Evolutionary conservation across 1,140 invertebrate species (phyloP).

Genomic region (Bombus sibiricus): DNA sequence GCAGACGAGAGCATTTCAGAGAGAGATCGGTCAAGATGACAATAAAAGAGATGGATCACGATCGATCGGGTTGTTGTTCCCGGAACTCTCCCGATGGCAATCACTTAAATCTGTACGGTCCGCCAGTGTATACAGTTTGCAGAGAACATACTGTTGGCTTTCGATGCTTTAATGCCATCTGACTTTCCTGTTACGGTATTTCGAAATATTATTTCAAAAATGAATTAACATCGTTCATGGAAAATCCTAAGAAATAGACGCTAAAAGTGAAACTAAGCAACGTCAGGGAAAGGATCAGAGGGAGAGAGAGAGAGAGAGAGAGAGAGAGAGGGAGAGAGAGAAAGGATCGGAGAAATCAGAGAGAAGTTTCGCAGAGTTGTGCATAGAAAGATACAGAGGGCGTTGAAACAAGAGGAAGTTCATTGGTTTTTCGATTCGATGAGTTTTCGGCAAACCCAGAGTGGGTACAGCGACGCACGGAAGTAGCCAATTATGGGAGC

Average conservation of each 20-base stretch:
- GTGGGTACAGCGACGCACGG: constrained; percentile 7
- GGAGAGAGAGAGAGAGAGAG: too few species aligned
- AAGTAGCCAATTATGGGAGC: constrained; percentile 54
- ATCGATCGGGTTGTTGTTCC: constrained; percentile 1
- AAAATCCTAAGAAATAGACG: not conserved
- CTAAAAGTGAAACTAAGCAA: too few species aligned
- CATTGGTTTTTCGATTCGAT: constrained; percentile 14
- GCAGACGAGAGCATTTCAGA: not conserved
- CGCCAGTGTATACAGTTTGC: not conserved
- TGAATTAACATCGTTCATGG: not conserved
- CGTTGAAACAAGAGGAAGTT: not conserved
- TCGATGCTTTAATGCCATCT: not conserved
- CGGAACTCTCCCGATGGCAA: not conserved
- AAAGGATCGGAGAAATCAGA: not conserved
- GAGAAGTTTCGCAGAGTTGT: not conserved
- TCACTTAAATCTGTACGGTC: constrained; percentile 17
- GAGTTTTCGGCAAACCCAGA: constrained; percentile 47
- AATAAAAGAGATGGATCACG: constrained; percentile 1
- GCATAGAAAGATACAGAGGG: not conserved
- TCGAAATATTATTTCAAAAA: not conserved
- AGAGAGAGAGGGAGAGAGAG: not conserved
- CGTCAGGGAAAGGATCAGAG: too few species aligned
- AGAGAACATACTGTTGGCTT: not conserved
- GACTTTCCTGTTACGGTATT: not conserved
- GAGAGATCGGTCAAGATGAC: not conserved